phyloP scores from a whole-genome alignment of 2,888 invertebrate genomes.

The Anarsia innoxiella region DNA sequence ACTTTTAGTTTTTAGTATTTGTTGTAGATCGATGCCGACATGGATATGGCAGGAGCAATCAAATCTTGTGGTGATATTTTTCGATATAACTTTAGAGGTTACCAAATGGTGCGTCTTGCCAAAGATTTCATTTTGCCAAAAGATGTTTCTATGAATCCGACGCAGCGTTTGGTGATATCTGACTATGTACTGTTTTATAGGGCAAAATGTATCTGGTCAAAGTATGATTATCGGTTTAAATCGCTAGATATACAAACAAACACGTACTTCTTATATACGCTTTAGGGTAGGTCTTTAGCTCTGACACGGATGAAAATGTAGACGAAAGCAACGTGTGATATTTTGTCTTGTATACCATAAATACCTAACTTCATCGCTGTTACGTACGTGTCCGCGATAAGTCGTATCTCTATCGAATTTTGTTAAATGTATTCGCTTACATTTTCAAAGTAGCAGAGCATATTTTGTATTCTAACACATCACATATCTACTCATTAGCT shows the following conservation, averaged over 20 bases:
- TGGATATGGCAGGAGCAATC: slow-evolving; percentile 38
- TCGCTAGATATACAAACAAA: slow-evolving; percentile 56
- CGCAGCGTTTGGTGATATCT: slow-evolving; percentile 22
- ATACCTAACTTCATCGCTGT: slow-evolving; percentile 4
- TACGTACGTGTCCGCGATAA: not conserved
- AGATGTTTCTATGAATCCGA: slow-evolving; percentile 16
- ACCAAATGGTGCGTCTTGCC: slow-evolving; percentile 26
- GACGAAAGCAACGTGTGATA: slow-evolving; percentile 18
- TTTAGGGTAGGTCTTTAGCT: slow-evolving; percentile 54
- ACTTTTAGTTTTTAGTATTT: slow-evolving; percentile 26
- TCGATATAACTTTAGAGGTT: slow-evolving; percentile 37
- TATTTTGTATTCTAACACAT: slow-evolving; percentile 56
- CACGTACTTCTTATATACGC: slow-evolving; percentile 53
- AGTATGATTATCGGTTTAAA: slow-evolving; percentile 49
- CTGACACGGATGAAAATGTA: slow-evolving; percentile 34
- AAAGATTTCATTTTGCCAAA: slow-evolving; percentile 27
- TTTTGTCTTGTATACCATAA: not conserved
- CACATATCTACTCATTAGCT: slow-evolving; percentile 70
- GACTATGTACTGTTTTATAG: slow-evolving; percentile 28
- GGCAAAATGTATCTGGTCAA: slow-evolving; percentile 52
- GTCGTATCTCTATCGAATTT: not conserved
- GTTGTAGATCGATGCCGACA: slow-evolving; percentile 27
- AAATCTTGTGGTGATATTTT: slow-evolving; percentile 53
- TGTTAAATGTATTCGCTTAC: slow-evolving; percentile 22
- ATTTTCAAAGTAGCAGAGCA: slow-evolving; percentile 29